These are phyloP conservation scores for Dolichoris vasculosae DNA, from an alignment of 1,140 invertebrate genomes.

Conservation along the genomic window DNA sequence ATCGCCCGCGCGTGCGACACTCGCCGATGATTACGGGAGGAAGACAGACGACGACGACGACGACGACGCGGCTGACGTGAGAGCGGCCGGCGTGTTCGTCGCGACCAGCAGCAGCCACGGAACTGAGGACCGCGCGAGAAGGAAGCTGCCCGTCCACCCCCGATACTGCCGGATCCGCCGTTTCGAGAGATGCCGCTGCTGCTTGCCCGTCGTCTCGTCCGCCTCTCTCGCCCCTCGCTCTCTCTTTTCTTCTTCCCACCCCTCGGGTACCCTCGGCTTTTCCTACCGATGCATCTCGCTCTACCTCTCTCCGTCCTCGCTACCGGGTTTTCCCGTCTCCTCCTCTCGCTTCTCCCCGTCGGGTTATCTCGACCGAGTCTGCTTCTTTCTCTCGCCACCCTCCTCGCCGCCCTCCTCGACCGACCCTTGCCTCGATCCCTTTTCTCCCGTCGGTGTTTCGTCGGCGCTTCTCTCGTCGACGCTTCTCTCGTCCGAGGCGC, in stretches of 20 bases:
- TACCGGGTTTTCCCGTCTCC: background rate
- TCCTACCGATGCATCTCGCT: background rate
- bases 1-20: no score
- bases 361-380: no score
- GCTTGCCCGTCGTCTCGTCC: background rate
- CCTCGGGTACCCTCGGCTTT: no score
- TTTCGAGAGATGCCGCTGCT: slow-evolving; percentile 19
- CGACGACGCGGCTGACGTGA: background rate
- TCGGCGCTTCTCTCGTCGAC: background rate
- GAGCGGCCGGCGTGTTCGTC: background rate
- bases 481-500: background rate
- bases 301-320: background rate
- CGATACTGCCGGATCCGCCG: background rate
- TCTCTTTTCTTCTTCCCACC: background rate
- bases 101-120: slow-evolving; percentile 44
- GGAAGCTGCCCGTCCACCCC: background rate
- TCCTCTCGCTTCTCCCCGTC: background rate
- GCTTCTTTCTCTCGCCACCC: background rate
- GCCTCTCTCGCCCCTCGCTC: background rate
- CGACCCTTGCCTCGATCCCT: no score
- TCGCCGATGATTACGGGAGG: no score
- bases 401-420: background rate
- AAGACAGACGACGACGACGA: background rate
- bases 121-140: slow-evolving; percentile 27
- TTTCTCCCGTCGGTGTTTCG: background rate